Base-by-base conservation (phyloP, 2,888 invertebrate genomes). In the Gastrophysa polygoni region DNA sequence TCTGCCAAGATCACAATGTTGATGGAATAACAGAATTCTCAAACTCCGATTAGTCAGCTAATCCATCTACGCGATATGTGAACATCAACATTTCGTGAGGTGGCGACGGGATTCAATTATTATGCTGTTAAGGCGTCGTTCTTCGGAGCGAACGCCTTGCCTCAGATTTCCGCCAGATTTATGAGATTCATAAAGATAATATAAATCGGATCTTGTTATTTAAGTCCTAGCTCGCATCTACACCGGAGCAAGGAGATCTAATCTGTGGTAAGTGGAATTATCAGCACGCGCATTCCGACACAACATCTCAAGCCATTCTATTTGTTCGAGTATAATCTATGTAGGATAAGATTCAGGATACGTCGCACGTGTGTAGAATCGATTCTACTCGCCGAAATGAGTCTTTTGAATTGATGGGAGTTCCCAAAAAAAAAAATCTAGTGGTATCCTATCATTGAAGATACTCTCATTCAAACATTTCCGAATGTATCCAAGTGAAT, bases 31-130 rank as follows among this genome's bases (percentile, higher is more conserved):
- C n/a, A n/a, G n/a, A n/a, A n/a, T n/a, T n/a, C n/a, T n/a, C n/a
- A n/a, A n/a, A n/a, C n/a, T n/a, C n/a, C n/a, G n/a, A n/a, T n/a
- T n/a, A n/a, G n/a, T n/a, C n/a, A n/a, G n/a, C n/a, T n/a, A n/a
- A n/a, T n/a, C n/a, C n/a, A n/a, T n/a, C n/a, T n/a, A n/a, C n/a
- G n/a, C n/a, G n/a, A n/a, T n/a, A 76, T 77, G 77, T 75, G 76
- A 75, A 75, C 76, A 74, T 76, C 76, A 77, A 76, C 75, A 75
- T 73, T 72, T 74, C 69, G 69, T 68, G n/a, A 72, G 68, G 7
- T 66, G 68, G 75, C 75, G 77, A 77, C 76, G 78, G n/a, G 77
- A 77, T 78, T 76, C 76, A 76, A 76, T 74, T 75, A 78, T 77
- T 73, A 76, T 71, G 74, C 75, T 71, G 69, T 74, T 76, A 18